Base-by-base conservation (phyloP, 2,888 invertebrate species). In the Gari tellinella region DNA sequence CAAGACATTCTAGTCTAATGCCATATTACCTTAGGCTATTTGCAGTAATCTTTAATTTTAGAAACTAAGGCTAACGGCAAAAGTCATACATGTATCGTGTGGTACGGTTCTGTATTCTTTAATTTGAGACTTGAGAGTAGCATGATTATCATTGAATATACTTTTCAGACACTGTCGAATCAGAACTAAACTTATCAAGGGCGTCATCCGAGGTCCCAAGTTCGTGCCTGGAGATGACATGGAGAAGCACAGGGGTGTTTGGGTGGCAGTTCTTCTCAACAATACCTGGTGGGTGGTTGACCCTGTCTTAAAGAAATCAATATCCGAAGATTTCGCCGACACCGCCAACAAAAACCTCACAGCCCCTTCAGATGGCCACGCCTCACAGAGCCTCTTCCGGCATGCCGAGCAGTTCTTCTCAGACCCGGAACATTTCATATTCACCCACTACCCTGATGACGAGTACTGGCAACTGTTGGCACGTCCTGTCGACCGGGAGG, bases 381-480 rank as follows among this genome's bases (percentile, higher is more conserved):
- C 31, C 31, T 31, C 31, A 10, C 31, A 31, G 31, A 60, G 60
- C 38, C 25, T 48, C 15, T 49, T 49, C 19, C 26, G 40, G 31
- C 48, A 60, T 31, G 68, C 63, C 7, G 64, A 68, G 19, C 26
- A 43, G 2, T 31, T 65, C n/a, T 77, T 72, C 61, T 40, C 67
- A 51, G 70, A 78, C 21, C 78, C 78, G 2, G 73, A 70, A 52
- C 51, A 60, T 37, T 78, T 78, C 31, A 70, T 78, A 8, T 78
- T 78, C 38, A 67, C 57, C 21, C 65, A 74, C 21, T 65, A 56
- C 23, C 78, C 78, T 0, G 78, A 78, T 48, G 66, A 73, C 0
- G 74, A 72, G 12, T 56, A 72, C 25, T 78, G 78, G 78, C 78
- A 78, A 48, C 46, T 78, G 19, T 45, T 78, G 23, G 78, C 78